phyloP scores from a whole-genome alignment of 2,797 vertebrate species.

The Poecilia wingei region DNA sequence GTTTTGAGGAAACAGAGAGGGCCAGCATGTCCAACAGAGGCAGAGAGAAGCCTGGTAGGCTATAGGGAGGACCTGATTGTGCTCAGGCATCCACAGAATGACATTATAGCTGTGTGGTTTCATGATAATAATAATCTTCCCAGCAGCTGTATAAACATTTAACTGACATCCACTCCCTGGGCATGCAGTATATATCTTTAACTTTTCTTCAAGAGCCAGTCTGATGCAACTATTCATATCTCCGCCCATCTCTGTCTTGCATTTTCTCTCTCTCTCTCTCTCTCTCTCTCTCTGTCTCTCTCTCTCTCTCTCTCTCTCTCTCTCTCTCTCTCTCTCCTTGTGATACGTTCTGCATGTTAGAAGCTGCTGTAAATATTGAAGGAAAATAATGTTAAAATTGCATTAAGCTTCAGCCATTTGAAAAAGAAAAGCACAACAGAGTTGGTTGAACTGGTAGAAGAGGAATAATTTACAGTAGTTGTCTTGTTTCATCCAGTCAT shows the following conservation, averaged over 20 bases:
- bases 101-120: slow-evolving; percentile 87
- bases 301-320: slow-evolving; percentile 22
- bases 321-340: slow-evolving; percentile 26
- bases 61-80: slow-evolving; percentile 82
- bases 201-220: slow-evolving; percentile 77
- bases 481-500: slow-evolving; percentile 52
- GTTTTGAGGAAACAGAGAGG: slow-evolving; percentile 54
- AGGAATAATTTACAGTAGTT: slow-evolving; percentile 37
- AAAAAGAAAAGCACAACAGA: slow-evolving; percentile 47
- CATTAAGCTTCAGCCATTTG: slow-evolving; percentile 50
- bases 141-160: slow-evolving; percentile 88
- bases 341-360: slow-evolving; percentile 64
- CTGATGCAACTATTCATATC: slow-evolving; percentile 80
- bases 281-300: slow-evolving; percentile 22
- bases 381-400: slow-evolving; percentile 67
- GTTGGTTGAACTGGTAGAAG: slow-evolving; percentile 47
- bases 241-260: slow-evolving; percentile 62
- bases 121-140: slow-evolving; percentile 88
- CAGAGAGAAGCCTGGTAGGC: slow-evolving; percentile 72
- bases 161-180: slow-evolving; percentile 84
- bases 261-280: slow-evolving; percentile 18
- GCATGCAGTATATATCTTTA: slow-evolving; percentile 83
- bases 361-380: slow-evolving; percentile 69
- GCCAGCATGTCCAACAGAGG: slow-evolving; percentile 59
- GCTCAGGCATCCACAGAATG: slow-evolving; percentile 84